A percentile compares a stretch with the other conserved stretches of the same genome.
phyloP scores from a whole-genome alignment of 2,797 vertebrate genomes.

The Lophotriccus pileatus region DNA sequence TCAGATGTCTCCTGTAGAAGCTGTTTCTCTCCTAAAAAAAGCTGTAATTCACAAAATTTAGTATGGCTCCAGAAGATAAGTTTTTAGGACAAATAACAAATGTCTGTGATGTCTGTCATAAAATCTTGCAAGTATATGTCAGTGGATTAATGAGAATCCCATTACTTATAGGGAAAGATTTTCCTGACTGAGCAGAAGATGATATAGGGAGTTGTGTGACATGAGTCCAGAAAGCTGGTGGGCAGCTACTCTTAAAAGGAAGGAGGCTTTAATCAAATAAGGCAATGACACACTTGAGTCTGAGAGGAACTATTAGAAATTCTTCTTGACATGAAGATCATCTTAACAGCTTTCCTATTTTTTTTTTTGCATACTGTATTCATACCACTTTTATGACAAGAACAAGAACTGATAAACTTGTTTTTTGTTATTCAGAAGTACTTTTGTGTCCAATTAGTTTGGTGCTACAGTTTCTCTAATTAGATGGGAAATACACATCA shows the following conservation, averaged over 20 bases:
- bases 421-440: constrained; percentile 61
- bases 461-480: constrained; percentile 66
- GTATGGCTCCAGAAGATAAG: neutral
- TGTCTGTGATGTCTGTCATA: neutral
- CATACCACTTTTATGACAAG: neutral
- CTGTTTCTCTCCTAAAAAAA: neutral
- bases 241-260: neutral
- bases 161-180: neutral
- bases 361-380: neutral
- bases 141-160: neutral
- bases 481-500: constrained; percentile 61
- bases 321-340: neutral
- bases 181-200: neutral
- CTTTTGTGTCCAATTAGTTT: constrained; percentile 63
- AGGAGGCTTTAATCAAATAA: neutral
- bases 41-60: neutral
- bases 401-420: constrained; percentile 29
- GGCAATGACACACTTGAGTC: neutral
- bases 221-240: neutral
- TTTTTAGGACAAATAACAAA: neutral
- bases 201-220: accelerated
- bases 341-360: neutral
- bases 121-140: neutral
- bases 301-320: neutral
- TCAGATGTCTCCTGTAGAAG: neutral